Conservation (phyloP, 1,140 invertebrate species). For the Eumaeus atala region DNA sequence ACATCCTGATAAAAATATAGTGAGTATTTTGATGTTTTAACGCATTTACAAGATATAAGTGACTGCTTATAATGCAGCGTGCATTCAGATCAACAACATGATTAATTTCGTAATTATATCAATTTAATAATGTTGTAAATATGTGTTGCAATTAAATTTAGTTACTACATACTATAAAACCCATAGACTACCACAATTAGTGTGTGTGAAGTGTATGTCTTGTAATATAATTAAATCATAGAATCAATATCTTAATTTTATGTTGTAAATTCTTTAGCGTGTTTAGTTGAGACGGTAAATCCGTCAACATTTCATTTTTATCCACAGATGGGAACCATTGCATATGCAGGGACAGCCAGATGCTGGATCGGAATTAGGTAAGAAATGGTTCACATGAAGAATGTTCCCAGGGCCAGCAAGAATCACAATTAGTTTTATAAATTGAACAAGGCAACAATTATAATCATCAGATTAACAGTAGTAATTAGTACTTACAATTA, state of each 20-base stretch:
- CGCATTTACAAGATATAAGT: no score
- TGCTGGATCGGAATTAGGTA: conserved; percentile 46
- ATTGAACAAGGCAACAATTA: no score
- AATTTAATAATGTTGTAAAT: background rate
- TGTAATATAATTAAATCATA: no score
- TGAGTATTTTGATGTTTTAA: conserved; percentile 30
- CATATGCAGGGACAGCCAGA: conserved; percentile 36
- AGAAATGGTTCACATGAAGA: conserved; percentile 30
- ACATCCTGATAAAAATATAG: conserved; percentile 97
- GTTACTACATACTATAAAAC: no score
- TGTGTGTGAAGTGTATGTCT: no score
- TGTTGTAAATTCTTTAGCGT: conserved; percentile 13
- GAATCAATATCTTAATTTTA: no score
- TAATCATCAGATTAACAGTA: no score
- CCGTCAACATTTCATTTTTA: conserved; percentile 72
- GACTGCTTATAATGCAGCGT: background rate
- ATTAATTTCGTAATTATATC: background rate
- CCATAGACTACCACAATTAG: no score
- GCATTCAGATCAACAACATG: background rate
- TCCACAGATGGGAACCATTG: conserved; percentile 60
- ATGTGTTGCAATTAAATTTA: background rate
- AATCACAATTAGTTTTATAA: no score
- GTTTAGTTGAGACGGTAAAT: conserved; percentile 56
- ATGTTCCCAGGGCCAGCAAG: background rate
- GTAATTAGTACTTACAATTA: no score